Conservation (phyloP, 2,113 vertebrate species). For the Mobula hypostoma region DNA sequence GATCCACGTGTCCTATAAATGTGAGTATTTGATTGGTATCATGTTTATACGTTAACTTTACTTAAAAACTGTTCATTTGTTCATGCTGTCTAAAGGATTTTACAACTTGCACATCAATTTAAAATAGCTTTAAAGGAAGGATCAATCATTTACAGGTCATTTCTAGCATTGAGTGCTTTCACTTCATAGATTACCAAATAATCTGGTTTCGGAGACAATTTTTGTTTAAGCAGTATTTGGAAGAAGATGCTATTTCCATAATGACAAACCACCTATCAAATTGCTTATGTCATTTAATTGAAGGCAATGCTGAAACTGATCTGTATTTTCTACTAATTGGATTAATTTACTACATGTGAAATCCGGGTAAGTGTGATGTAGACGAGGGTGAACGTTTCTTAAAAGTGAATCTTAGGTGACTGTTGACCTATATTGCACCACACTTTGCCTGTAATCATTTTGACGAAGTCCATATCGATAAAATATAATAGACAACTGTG, state of each 20-base stretch:
- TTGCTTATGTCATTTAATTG: not conserved
- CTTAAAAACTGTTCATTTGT: not conserved
- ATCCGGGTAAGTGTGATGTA: not conserved
- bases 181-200: not conserved
- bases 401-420: not conserved
- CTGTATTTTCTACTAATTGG: not conserved
- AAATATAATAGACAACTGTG: not conserved
- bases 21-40: conserved; percentile 6
- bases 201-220: not conserved
- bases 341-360: not conserved
- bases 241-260: not conserved
- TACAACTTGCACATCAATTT: not conserved
- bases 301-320: not conserved
- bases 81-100: not conserved
- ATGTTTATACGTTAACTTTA: conserved; percentile 7
- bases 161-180: not conserved
- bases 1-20: not conserved
- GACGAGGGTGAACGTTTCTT: not conserved
- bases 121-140: not conserved
- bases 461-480: not conserved
- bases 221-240: not conserved
- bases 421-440: not conserved
- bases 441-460: not conserved
- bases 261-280: not conserved
- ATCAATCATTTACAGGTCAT: not conserved